phyloP scores from a whole-genome alignment of 2,888 invertebrate genomes.

The Noctua janthina region DNA sequence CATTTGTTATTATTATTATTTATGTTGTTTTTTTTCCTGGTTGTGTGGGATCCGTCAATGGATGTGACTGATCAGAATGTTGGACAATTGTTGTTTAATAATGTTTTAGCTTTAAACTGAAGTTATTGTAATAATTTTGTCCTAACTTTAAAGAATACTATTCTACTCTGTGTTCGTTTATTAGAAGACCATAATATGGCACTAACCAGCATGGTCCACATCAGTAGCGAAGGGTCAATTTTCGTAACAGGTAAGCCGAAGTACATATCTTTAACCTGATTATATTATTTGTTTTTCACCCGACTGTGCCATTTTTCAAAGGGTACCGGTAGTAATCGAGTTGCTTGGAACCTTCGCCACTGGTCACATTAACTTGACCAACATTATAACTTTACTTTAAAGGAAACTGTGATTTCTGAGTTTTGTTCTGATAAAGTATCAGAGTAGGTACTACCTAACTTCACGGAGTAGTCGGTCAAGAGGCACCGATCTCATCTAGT shows the following conservation, averaged over 20 bases:
- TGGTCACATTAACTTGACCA: neutral
- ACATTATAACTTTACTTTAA: neutral
- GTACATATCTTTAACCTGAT: too few relatives aligned
- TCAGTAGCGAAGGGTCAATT: too few relatives aligned
- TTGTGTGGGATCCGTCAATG: neutral
- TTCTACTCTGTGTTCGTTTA: neutral
- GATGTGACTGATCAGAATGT: conserved; percentile 1
- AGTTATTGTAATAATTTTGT: neutral
- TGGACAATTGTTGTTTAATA: neutral
- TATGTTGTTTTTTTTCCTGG: conserved; percentile 43
- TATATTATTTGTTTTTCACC: too few relatives aligned
- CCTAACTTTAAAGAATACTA: neutral
- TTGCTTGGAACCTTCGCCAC: too few relatives aligned
- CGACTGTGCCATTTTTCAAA: too few relatives aligned
- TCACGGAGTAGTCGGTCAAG: neutral
- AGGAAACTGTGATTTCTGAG: too few relatives aligned
- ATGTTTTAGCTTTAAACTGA: neutral
- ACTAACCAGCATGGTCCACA: neutral
- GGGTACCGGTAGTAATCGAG: too few relatives aligned
- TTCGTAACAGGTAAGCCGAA: too few relatives aligned
- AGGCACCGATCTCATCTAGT: neutral
- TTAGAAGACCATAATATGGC: neutral
- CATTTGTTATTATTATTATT: conserved; percentile 85
- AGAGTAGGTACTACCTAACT: too few relatives aligned
- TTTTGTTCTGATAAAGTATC: too few relatives aligned